Conservation (phyloP, 2,113 vertebrate species). For the Pelusios castaneus region DNA sequence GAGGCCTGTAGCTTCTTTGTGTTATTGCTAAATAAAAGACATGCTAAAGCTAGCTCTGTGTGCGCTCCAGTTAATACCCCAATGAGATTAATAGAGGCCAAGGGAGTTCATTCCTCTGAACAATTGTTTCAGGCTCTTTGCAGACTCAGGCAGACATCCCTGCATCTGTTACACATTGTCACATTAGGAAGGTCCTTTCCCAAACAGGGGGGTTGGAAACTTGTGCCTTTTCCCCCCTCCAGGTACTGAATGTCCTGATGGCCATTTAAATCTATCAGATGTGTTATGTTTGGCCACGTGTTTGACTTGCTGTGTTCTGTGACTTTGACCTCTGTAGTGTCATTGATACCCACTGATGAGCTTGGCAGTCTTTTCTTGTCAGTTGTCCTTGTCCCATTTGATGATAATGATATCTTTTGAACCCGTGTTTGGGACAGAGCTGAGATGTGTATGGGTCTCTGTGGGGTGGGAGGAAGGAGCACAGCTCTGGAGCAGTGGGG, state of each 20-base stretch:
- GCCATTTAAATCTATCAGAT: background rate
- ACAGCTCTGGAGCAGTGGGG: background rate
- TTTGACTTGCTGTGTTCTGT: background rate
- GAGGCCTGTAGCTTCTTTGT: too few relatives aligned
- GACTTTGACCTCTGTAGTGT: background rate
- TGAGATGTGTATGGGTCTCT: background rate
- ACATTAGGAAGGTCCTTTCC: background rate
- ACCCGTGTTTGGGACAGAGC: background rate
- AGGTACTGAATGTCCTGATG: background rate
- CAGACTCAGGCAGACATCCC: background rate
- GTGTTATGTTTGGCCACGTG: background rate
- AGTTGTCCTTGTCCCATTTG: background rate
- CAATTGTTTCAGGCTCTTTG: background rate
- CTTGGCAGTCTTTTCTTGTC: too few relatives aligned
- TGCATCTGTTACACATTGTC: background rate
- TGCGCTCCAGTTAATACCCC: background rate
- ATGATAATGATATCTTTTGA: background rate
- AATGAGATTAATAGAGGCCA: background rate
- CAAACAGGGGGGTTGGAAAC: background rate
- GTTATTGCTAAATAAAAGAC: too few relatives aligned
- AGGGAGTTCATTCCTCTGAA: background rate
- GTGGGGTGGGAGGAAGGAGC: background rate
- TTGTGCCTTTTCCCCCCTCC: too few relatives aligned
- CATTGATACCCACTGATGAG: background rate
- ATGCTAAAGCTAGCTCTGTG: too few relatives aligned